Evolutionary conservation across 2,797 vertebrate genomes (phyloP).

Genomic region (Mormyrops attenuatus): DNA sequence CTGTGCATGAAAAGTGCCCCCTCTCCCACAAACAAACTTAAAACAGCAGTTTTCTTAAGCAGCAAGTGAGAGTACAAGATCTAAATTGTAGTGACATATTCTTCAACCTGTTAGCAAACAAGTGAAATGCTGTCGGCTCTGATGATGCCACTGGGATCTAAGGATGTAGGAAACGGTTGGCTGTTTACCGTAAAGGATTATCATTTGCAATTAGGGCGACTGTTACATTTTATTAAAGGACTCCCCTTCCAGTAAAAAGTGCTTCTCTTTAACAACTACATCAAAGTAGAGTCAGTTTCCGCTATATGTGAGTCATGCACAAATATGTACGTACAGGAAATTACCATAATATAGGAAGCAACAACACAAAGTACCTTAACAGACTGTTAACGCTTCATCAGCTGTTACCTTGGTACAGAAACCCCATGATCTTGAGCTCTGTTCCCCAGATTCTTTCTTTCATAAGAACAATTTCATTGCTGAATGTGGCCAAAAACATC

Average conservation of each 20-base stretch:
- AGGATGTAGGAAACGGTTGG: neutral
- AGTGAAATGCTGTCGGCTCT: neutral
- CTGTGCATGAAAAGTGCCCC: neutral
- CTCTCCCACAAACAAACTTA: neutral
- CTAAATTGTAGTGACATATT: neutral
- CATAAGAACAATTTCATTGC: neutral
- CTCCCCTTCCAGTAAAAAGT: neutral
- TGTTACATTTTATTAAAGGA: neutral
- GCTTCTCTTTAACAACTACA: neutral
- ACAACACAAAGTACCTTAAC: neutral
- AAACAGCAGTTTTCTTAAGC: neutral
- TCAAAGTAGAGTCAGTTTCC: neutral
- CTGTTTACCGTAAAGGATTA: neutral
- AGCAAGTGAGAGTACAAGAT: neutral
- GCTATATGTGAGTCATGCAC: neutral
- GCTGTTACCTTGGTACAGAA: neutral
- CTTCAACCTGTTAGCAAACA: neutral
- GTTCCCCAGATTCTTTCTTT: neutral
- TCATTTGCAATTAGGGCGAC: neutral
- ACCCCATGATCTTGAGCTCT: neutral
- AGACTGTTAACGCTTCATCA: neutral
- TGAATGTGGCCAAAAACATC: neutral
- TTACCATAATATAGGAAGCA: neutral
- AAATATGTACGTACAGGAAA: neutral
- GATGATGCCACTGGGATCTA: neutral